Percentiles rank a stretch among this genome's conserved stretches.
Evolutionary conservation across 2,888 invertebrate genomes (phyloP).

Genomic region (Callimorpha dominula): DNA sequence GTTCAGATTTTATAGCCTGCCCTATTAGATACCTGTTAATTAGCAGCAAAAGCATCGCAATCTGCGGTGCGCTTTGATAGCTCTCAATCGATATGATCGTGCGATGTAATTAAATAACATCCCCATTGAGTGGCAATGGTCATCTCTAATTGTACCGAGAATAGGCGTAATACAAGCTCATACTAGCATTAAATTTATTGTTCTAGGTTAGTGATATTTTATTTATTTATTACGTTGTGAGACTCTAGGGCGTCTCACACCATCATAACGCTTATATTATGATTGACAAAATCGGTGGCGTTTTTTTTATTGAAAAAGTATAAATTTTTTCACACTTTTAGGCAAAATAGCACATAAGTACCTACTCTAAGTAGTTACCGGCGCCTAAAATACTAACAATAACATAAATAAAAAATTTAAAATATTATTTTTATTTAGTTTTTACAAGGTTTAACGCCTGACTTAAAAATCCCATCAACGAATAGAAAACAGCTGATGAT

Average conservation of each 20-base stretch:
- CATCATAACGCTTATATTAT: neutral
- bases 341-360: no score
- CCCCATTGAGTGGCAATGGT: slow-evolving; percentile 27
- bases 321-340: no score
- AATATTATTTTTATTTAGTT: no score
- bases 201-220: neutral
- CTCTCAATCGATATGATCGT: slow-evolving; percentile 47
- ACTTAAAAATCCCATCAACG: no score
- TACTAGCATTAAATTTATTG: neutral
- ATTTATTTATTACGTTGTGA: neutral
- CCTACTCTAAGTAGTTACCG: no score
- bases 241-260: neutral
- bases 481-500: no score
- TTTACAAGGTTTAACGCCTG: no score
- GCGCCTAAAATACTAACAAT: no score
- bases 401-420: no score
- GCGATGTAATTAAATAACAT: slow-evolving; percentile 50
- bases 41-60: slow-evolving; percentile 56
- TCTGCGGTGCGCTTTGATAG: slow-evolving; percentile 47
- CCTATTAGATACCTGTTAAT: slow-evolving; percentile 62
- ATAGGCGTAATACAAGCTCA: neutral
- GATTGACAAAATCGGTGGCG: neutral
- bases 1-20: slow-evolving; percentile 18
- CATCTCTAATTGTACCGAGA: slow-evolving; percentile 23
- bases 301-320: neutral